Conservation (phyloP, 2,888 invertebrate genomes). For the Antheraea yamamai region DNA sequence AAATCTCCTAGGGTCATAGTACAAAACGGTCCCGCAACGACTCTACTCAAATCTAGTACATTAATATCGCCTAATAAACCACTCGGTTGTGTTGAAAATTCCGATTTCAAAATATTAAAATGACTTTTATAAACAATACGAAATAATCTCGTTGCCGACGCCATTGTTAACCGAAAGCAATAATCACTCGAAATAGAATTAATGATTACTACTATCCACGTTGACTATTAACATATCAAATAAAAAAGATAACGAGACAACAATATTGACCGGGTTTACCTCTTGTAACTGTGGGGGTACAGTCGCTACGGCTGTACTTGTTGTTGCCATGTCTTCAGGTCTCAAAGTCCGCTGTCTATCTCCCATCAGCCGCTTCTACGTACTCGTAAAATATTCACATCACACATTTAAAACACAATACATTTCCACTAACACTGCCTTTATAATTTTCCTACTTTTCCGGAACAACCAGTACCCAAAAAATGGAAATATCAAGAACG, state of each 20-base stretch:
- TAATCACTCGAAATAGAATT: slow-evolving; percentile 27
- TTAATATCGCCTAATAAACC: slow-evolving; percentile 87
- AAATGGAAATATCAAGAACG: slow-evolving; percentile 4
- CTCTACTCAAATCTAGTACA: slow-evolving; percentile 91
- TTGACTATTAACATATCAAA: slow-evolving; percentile 51
- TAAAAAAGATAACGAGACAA: slow-evolving; percentile 55
- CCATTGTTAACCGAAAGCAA: slow-evolving; percentile 35
- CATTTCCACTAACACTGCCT: slow-evolving; percentile 23
- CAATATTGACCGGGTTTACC: slow-evolving; percentile 48
- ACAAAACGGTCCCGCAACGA: slow-evolving; percentile 97
- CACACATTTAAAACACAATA: slow-evolving; percentile 34
- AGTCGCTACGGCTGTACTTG: slow-evolving; percentile 71
- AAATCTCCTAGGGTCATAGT: slow-evolving; percentile 96
- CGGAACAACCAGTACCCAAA: not conserved
- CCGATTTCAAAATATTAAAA: slow-evolving; percentile 32
- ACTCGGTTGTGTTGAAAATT: slow-evolving; percentile 48
- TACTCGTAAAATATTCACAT: slow-evolving; percentile 46
- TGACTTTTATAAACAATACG: slow-evolving; percentile 36
- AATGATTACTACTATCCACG: slow-evolving; percentile 29
- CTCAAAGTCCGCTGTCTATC: slow-evolving; percentile 50
- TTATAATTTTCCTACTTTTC: slow-evolving; percentile 26
- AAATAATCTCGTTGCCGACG: slow-evolving; percentile 35
- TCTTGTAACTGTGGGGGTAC: slow-evolving; percentile 66
- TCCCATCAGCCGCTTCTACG: slow-evolving; percentile 60
- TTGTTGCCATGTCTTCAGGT: slow-evolving; percentile 72